Base-by-base conservation (phyloP, 2,113 vertebrate genomes). In the Phycodurus eques region DNA sequence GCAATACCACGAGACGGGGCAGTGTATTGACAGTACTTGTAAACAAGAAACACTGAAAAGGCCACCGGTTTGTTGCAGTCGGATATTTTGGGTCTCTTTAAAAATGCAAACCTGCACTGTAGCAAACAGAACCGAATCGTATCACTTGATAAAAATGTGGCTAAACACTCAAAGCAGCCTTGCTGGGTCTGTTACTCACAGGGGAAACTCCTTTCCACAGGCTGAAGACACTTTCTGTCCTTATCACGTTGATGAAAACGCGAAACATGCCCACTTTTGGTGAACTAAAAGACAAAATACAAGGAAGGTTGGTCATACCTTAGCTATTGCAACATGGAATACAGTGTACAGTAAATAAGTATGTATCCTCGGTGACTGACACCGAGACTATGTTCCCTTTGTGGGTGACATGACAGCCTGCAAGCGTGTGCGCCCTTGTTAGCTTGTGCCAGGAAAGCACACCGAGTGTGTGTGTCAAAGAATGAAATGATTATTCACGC, bases 181-280 rank as follows among this genome's bases (percentile, higher is more conserved):
- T 65, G 20, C 11, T 27, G 42, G 13, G 15, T 64, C 42, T 22
- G 65, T 59, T 35, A 88, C 95, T 94, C 89, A 99, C 98, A 1
- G 98, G 95, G 47, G 95, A 95, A 71, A 97, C 93, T 35, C 98
- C 98, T 71, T 95, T 98, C 97, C 98, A 99, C 31, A 99, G 93
- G 44, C 96, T 95, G 71, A 95, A 79, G 59, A 96, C 81, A 53
- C 93, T 96, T 88, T 99, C 97, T 0, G 94, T 98, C 79, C 92
- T 94, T 65, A 98, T 89, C 46, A 99, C 94, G 31, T 86, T 93
- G 67, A 95, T 27, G 17, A 98, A 90, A 64, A 99, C 78, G 0
- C 86, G 72, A 39, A 96, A 73, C 96, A 98, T 96, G 31, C 96
- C 95, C 57, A 94, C 83, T 70, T 90, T 95, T 0, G 89, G 72